Percentiles rank a stretch among this genome's conserved stretches.
Evolutionary conservation across 2,113 vertebrate genomes (phyloP).

Genomic region (Tragelaphus imberbis): DNA sequence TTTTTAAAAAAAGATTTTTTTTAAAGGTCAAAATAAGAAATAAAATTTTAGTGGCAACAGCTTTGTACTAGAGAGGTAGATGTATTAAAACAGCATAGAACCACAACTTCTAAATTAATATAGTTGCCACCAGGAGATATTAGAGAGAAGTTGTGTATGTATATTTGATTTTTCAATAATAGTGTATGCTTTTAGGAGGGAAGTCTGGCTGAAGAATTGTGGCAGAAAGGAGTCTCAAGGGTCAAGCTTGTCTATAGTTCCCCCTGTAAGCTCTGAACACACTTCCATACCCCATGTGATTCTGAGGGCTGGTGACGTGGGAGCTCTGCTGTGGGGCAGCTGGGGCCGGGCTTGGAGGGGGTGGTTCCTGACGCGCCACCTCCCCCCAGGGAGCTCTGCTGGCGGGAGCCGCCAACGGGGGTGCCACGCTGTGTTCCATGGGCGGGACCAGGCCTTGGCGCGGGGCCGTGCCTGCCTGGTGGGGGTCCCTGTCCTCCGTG

Average conservation of each 20-base stretch:
- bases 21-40: constrained; percentile 15
- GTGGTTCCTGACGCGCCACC: background rate
- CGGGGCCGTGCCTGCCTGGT: fast-evolving
- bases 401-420: fast-evolving
- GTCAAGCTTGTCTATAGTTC: background rate
- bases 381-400: background rate
- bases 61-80: constrained; percentile 16
- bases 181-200: background rate
- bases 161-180: background rate
- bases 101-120: background rate
- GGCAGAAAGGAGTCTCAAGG: background rate
- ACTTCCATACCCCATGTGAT: background rate
- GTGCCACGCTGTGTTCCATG: background rate
- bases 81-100: background rate
- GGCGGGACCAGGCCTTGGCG: background rate
- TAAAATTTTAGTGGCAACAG: background rate
- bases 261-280: background rate
- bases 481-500: background rate
- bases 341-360: background rate
- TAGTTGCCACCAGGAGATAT: background rate
- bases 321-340: background rate
- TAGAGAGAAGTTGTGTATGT: background rate
- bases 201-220: background rate
- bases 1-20: background rate
- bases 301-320: background rate